These are phyloP conservation scores for Myiopsitta monachus DNA, from an alignment of 2,113 vertebrate species.

Conservation along the genomic window DNA sequence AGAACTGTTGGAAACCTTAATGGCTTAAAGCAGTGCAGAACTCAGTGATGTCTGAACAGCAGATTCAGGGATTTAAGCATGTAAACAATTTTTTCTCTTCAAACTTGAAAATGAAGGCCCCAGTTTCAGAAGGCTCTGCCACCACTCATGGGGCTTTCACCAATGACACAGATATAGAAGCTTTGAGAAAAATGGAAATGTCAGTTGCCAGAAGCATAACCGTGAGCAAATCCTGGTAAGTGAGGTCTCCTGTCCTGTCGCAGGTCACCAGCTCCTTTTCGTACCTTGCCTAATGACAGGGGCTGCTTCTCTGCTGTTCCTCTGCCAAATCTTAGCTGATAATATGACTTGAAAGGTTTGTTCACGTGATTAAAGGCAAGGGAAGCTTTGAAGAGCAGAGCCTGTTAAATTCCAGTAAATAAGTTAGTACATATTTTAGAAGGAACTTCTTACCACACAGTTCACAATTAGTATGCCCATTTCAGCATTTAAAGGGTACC, in stretches of 20 bases:
- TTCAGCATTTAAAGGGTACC: conserved; percentile 36
- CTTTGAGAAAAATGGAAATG: conserved; percentile 32
- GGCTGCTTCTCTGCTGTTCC: background rate
- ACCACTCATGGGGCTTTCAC: background rate
- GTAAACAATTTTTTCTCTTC: conserved; percentile 22
- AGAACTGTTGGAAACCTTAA: background rate
- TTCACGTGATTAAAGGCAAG: background rate
- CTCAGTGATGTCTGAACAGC: background rate
- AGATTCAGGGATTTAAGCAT: background rate
- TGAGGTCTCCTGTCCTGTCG: background rate
- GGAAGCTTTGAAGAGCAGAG: background rate
- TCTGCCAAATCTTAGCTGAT: background rate
- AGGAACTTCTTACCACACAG: background rate
- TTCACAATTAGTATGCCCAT: conserved; percentile 5
- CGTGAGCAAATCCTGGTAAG: background rate
- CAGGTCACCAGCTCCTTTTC: background rate
- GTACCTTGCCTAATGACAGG: background rate
- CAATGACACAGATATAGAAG: background rate
- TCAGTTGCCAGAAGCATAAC: conserved; percentile 25
- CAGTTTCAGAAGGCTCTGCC: background rate
- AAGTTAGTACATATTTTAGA: background rate
- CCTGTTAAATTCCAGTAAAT: conserved; percentile 3
- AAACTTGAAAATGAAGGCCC: background rate
- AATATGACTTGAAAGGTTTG: background rate
- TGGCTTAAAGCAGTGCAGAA: background rate